Conservation (phyloP, 2,113 vertebrate species). For the Marmota flaviventris region DNA sequence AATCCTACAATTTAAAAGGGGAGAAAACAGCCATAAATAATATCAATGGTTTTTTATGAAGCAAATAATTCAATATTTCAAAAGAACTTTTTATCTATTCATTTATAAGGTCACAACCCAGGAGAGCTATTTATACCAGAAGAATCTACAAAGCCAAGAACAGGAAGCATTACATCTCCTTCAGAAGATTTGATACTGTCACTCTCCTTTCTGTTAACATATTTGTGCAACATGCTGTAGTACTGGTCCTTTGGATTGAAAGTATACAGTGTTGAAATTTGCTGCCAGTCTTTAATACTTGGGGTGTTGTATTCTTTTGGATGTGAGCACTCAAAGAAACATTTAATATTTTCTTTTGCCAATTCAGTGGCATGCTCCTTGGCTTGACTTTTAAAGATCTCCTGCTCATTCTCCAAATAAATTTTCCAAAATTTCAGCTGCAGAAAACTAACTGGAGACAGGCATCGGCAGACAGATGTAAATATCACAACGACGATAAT, state of each 20-base stretch:
- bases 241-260: constrained; percentile 77
- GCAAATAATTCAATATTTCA: neutral
- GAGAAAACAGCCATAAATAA: neutral
- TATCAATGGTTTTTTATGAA: neutral
- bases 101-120: neutral
- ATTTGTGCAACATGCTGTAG: constrained; percentile 90
- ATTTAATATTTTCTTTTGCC: constrained; percentile 88
- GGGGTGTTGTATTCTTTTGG: constrained; percentile 78
- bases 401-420: constrained; percentile 86
- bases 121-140: accelerated
- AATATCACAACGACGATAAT: constrained; percentile 74
- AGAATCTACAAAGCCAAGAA: constrained; percentile 83
- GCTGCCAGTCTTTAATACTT: constrained; percentile 85
- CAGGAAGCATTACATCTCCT: neutral
- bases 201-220: constrained; percentile 31
- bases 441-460: constrained; percentile 88
- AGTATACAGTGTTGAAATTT: constrained; percentile 86
- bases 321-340: constrained; percentile 87
- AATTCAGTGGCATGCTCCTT: constrained; percentile 86
- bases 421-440: constrained; percentile 90
- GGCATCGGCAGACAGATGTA: constrained; percentile 82
- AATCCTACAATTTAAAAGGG: constrained; percentile 1
- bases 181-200: accelerated
- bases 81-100: neutral
- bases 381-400: constrained; percentile 82